A percentile compares a stretch with the other conserved stretches of the same genome.
Conservation (phyloP, 2,888 invertebrate species). For the Epinotia ramella region DNA sequence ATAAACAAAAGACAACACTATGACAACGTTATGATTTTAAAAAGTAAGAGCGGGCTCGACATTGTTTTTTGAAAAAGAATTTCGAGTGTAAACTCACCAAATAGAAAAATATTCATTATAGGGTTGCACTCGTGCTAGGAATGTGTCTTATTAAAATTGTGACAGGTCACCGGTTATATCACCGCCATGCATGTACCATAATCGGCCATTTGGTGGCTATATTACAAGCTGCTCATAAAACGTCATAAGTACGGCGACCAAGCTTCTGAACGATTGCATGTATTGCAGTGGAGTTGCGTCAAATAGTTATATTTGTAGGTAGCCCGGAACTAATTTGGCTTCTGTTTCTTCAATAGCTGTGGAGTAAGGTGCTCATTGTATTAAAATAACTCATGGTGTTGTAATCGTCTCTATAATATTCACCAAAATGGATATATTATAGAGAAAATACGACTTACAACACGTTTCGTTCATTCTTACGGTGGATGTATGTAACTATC, state of each 20-base stretch:
- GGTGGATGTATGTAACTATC: not conserved
- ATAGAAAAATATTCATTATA: too few species aligned
- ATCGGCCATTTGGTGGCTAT: not conserved
- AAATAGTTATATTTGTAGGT: not conserved
- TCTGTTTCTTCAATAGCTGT: not conserved
- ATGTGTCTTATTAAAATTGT: not conserved
- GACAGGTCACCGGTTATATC: not conserved
- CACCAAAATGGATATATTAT: too few species aligned
- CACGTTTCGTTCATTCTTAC: not conserved
- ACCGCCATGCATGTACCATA: not conserved
- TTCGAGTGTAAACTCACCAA: too few species aligned
- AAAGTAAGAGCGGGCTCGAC: too few species aligned
- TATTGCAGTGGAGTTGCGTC: slow-evolving; percentile 4
- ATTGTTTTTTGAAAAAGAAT: too few species aligned
- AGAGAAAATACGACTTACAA: too few species aligned
- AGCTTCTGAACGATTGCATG: not conserved
- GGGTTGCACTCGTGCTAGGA: too few species aligned
- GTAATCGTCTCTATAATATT: too few species aligned
- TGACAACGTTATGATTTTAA: too few species aligned
- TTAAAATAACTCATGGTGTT: not conserved
- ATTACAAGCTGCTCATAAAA: not conserved
- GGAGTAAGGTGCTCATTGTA: not conserved
- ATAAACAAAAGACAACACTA: too few species aligned
- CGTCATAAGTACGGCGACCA: not conserved
- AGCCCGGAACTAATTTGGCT: not conserved